Evolutionary conservation across 2,797 vertebrate species (phyloP).

Genomic region (Rhinogobio ventralis): DNA sequence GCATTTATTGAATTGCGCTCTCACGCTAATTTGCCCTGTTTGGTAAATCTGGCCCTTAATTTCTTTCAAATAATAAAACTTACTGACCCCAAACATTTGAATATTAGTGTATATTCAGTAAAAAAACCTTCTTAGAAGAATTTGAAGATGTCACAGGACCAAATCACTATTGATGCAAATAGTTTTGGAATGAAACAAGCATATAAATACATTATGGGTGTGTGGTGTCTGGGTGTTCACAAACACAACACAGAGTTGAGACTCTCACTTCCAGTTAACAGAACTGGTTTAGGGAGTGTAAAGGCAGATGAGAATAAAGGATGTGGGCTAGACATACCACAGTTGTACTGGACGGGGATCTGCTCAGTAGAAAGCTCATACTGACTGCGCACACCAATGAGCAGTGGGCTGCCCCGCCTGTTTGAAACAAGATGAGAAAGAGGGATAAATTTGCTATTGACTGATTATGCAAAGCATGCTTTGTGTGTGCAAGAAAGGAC

Average conservation of each 20-base stretch:
- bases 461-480: not conserved
- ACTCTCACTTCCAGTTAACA: not conserved
- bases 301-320: slow-evolving; percentile 14
- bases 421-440: slow-evolving; percentile 3
- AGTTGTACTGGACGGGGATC: slow-evolving; percentile 90
- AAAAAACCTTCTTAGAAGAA: not conserved
- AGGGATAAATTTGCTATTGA: not conserved
- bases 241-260: not conserved
- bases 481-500: not conserved
- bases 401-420: slow-evolving; percentile 94
- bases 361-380: slow-evolving; percentile 89
- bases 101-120: not conserved
- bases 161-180: not conserved
- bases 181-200: not conserved
- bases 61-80: not conserved
- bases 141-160: not conserved
- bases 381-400: slow-evolving; percentile 93
- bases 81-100: not conserved
- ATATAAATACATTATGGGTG: not conserved
- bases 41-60: too few relatives aligned
- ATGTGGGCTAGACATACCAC: slow-evolving; percentile 77
- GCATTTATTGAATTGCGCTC: too few relatives aligned
- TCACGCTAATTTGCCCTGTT: too few relatives aligned
- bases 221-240: not conserved
- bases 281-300: slow-evolving; percentile 47